Base-by-base conservation (phyloP, 2,113 vertebrate genomes). In the Theristicus caerulescens region DNA sequence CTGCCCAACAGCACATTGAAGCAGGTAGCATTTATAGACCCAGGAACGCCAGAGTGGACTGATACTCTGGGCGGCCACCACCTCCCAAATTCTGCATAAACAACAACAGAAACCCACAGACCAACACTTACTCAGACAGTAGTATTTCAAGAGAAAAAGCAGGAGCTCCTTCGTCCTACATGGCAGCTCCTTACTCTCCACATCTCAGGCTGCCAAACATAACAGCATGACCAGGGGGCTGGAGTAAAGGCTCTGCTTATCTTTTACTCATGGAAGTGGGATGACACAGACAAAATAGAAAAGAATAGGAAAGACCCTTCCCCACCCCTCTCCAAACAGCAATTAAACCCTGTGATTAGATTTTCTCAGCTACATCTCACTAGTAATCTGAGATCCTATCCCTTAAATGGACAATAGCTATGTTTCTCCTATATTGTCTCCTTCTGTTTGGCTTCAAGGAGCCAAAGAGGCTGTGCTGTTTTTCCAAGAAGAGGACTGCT, bases 31-130 rank as follows among this genome's bases (percentile, higher is more conserved):
- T 20, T 73, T 47, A 71, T 5, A 44, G 36, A 86, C 6, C 16
- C 4, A 2, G 32, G 21, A 72, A 21, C 3, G 6, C 8, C 51
- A 46, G 19, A 8, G 1, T 4, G 5, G 44, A 10, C 8, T 10
- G 10, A n/a, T 36, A 15, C 4, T 40, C 40, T 13, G 6, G 24
- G 44, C 36, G 85, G 16, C 24, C 74, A 27, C 26, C 19, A 25
- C 3, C 34, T 73, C 76, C 54, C 13, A 58, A 2, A 65, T 11
- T 67, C 21, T 82, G 13, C 24, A 12, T 4, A 32, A 25, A 24
- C 16, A 59, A 7, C 26, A 54, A 26, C 10, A 77, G 55, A 78
- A 93, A 58, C 11, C 16, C 19, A 57, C 29, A 57, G 19, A 65
- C 16, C 13, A 82, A 58, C 62, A 12, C 24, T 55, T 55, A 27